phyloP scores from a whole-genome alignment of 2,113 vertebrate genomes.

The Myrmecobius fasciatus region DNA sequence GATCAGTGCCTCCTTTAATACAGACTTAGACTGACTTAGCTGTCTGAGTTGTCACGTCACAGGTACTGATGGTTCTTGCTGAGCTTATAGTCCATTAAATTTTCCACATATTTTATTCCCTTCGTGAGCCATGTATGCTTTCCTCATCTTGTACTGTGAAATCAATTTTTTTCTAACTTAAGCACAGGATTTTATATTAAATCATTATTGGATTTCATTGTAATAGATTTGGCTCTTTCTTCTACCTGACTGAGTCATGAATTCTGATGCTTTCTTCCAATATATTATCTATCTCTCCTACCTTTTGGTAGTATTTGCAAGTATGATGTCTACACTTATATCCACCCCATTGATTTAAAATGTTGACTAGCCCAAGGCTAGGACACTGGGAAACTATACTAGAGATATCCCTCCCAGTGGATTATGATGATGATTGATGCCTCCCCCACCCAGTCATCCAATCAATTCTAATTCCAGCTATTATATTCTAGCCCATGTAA shows the following conservation, averaged over 20 bases:
- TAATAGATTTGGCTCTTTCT: not conserved
- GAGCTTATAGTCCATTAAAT: not conserved
- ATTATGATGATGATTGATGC: not conserved
- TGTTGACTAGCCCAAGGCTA: not conserved
- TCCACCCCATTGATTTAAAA: not conserved
- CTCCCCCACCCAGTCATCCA: not conserved
- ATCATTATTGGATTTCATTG: not conserved
- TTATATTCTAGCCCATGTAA: not conserved
- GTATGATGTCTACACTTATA: not conserved
- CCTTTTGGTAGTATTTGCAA: not conserved
- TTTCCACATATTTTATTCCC: not conserved
- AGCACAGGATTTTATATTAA: not conserved
- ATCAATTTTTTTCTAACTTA: not conserved
- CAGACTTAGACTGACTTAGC: not conserved
- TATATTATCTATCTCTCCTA: not conserved
- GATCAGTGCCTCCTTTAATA: not conserved
- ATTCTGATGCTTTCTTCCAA: not conserved
- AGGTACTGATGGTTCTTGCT: not conserved
- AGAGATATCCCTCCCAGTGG: not conserved
- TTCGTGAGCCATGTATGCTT: not conserved
- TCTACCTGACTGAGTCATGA: not conserved
- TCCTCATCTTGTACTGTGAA: not conserved
- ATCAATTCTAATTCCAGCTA: not conserved
- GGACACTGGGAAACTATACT: not conserved
- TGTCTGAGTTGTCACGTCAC: not conserved